Conservation (phyloP, 2,888 invertebrate genomes). For the Meliscaeva auricollis region DNA sequence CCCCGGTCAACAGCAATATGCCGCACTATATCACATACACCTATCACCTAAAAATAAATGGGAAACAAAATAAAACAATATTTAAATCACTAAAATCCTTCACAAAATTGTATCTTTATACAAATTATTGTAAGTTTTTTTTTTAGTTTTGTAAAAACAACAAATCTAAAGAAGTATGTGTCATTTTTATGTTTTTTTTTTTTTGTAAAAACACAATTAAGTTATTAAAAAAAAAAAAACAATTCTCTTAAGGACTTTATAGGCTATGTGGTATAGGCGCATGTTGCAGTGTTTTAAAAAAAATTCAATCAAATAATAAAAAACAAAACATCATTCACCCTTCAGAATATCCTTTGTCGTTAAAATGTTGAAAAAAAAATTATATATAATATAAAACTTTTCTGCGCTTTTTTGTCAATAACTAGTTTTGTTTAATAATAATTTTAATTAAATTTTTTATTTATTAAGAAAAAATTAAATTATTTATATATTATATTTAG, state of each 20-base stretch:
- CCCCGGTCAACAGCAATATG: constrained; percentile 70
- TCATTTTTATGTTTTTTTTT: constrained; percentile 43
- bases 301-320: constrained; percentile 9
- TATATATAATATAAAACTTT: constrained; percentile 17
- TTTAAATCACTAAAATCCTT: constrained; percentile 40
- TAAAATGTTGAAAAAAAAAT: constrained; percentile 52
- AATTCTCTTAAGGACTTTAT: constrained; percentile 51
- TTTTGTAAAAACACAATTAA: constrained; percentile 27
- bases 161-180: constrained; percentile 35
- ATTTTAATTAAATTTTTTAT: constrained; percentile 57
- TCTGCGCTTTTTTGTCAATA: constrained; percentile 71
- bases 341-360: constrained; percentile 55
- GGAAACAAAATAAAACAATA: constrained; percentile 28
- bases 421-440: constrained; percentile 34
- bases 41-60: constrained; percentile 59
- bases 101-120: constrained; percentile 32
- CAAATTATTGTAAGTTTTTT: constrained; percentile 42
- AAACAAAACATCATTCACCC: constrained; percentile 53
- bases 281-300: constrained; percentile 68
- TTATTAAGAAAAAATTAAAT: not conserved
- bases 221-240: constrained; percentile 23
- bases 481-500: constrained; percentile 85
- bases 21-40: constrained; percentile 75
- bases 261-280: constrained; percentile 76
- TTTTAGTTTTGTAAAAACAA: constrained; percentile 37